Evolutionary conservation across 2,797 vertebrate species (phyloP).

Genomic region (Fratercula arctica): DNA sequence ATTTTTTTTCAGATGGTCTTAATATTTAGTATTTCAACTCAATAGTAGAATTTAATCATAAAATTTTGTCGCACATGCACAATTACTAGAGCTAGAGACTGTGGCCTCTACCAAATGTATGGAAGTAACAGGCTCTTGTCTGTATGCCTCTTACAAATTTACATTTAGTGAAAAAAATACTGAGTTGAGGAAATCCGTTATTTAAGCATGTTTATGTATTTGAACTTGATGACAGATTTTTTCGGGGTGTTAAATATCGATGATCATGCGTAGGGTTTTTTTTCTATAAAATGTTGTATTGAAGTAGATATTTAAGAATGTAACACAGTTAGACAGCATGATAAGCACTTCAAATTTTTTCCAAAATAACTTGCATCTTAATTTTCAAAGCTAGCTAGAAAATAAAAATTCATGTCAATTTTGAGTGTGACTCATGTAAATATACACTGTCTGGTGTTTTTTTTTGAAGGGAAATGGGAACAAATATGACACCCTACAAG

Average conservation of each 20-base stretch:
- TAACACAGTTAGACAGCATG: neutral
- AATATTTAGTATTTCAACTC: neutral
- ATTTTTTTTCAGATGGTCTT: neutral
- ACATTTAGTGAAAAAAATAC: neutral
- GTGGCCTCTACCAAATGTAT: neutral
- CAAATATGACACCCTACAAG: constrained; percentile 74
- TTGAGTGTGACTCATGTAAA: neutral
- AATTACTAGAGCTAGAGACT: neutral
- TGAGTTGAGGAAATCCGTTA: neutral
- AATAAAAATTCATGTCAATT: neutral
- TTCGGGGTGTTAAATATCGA: neutral
- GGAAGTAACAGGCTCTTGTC: neutral
- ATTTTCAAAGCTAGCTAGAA: neutral
- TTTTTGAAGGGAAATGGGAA: constrained; percentile 78
- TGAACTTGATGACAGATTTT: neutral
- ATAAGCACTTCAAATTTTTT: neutral
- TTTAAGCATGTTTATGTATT: neutral
- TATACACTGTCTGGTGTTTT: neutral
- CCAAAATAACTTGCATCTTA: neutral
- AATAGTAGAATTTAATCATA: neutral
- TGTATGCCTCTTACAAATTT: neutral
- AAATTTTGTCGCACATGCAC: neutral
- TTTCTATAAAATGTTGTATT: neutral
- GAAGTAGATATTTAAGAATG: neutral
- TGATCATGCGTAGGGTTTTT: neutral